A percentile compares a stretch with the other conserved stretches of the same genome.
These are phyloP conservation scores for Eristalinus aeneus DNA, from an alignment of 2,888 invertebrate species.

Conservation along the genomic window DNA sequence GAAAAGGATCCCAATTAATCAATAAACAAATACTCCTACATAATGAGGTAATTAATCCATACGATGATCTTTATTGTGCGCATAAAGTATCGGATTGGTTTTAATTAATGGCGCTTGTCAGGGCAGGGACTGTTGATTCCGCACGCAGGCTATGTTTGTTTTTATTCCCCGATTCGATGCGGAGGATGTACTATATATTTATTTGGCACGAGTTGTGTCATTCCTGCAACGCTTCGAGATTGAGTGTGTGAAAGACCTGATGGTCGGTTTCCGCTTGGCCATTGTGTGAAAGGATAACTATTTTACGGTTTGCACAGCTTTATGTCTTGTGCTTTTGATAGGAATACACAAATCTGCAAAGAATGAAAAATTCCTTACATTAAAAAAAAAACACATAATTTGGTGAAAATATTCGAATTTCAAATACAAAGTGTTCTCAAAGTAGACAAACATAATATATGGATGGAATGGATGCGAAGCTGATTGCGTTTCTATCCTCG, in stretches of 20 bases:
- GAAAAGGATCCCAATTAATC: conserved; percentile 42
- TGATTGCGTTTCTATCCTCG: too few relatives aligned
- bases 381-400: too few relatives aligned
- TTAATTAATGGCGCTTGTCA: conserved; percentile 44
- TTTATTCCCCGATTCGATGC: neutral
- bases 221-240: neutral
- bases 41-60: conserved; percentile 61
- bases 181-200: neutral
- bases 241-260: neutral
- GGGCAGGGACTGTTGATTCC: conserved; percentile 10
- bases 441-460: too few relatives aligned
- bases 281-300: too few relatives aligned
- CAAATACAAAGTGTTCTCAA: too few relatives aligned
- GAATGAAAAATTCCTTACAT: too few relatives aligned
- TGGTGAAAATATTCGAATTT: too few relatives aligned
- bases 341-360: too few relatives aligned
- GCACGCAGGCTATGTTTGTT: neutral
- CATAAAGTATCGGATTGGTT: conserved; percentile 22
- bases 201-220: neutral
- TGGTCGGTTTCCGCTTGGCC: neutral
- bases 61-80: conserved; percentile 42
- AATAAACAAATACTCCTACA: conserved; percentile 44
- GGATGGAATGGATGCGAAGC: too few relatives aligned
- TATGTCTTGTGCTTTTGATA: too few relatives aligned
- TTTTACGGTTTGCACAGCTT: neutral